Base-by-base conservation (phyloP, 2,888 invertebrate genomes). In the Incurvaria masculella region DNA sequence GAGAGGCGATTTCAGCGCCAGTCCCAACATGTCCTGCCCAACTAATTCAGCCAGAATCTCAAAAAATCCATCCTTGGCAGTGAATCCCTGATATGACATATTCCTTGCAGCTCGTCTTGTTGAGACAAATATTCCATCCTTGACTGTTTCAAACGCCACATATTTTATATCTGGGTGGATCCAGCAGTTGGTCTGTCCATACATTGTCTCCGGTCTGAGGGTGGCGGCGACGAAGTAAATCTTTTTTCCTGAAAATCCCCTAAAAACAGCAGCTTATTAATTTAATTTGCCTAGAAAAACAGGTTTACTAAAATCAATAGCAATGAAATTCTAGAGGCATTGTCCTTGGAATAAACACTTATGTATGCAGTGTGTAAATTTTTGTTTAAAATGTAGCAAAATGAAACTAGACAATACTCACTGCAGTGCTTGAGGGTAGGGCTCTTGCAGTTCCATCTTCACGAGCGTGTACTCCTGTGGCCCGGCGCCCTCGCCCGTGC, bases 171-270 rank as follows among this genome's bases (percentile, higher is more conserved):
- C 96, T 0, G 99, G 99, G 62, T 91, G 90, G 3, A 99, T 69
- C 97, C 98, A 99, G 67, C 97, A 98, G 66, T 99, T 99, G 0
- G 99, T 99, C 78, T 99, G 99, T 0, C 99, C 99, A 64, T 97
- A 99, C 98, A 99, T 98, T 1, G 99, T 99, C 78, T 99, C 99
- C 1, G 99, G 97, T 50, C 98, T 83, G n/a, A 99, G 76, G 4
- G 99, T 99, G 8, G 97, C 99, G 17, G 97, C 97, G 11, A 99
- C 96, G 51, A 99, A 79, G 65, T 76, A 93, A n/a, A 95, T 80
- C 51, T 80, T 66, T 62, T 82, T 80, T 44, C 73, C 73, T 54
- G 73, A 61, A 53, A 83, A 68, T 42, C 66, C 52, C 51, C 86
- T 87, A n/a, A n/a, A n/a, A n/a, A n/a, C n/a, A n/a, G n/a, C n/a